Percentiles rank a stretch among this genome's conserved stretches.
These are phyloP conservation scores for Heliangelus exortis DNA, from an alignment of 2,797 vertebrate species.

Conservation along the genomic window DNA sequence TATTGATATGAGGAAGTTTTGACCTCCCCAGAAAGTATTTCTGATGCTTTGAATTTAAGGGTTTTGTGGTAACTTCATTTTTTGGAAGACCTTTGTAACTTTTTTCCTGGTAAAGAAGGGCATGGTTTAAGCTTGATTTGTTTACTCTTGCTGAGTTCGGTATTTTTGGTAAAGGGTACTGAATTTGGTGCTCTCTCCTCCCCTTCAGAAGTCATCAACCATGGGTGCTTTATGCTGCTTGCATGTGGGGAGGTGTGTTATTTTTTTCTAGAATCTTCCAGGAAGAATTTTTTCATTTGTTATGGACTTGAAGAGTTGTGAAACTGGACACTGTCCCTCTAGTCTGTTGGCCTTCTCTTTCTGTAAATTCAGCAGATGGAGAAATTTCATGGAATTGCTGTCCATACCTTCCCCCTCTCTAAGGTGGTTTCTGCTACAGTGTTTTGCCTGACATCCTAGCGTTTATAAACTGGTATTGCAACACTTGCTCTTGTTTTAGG, in stretches of 20 bases:
- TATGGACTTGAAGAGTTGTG: neutral
- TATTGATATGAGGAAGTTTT: neutral
- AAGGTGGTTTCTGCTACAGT: rapidly evolving
- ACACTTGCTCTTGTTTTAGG: neutral
- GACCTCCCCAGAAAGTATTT: neutral
- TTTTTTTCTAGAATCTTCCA: neutral
- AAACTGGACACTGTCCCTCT: neutral
- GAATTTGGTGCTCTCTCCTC: neutral
- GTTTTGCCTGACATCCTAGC: neutral
- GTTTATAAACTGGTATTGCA: neutral
- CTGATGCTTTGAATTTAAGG: neutral
- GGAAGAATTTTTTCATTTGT: neutral
- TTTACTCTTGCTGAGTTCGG: neutral
- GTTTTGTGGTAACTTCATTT: neutral
- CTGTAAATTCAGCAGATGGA: neutral
- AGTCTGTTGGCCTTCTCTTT: neutral
- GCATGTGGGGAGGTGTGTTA: neutral
- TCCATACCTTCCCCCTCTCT: too few relatives aligned
- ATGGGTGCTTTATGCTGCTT: neutral
- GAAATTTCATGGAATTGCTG: neutral
- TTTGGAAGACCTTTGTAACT: neutral
- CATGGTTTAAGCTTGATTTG: neutral
- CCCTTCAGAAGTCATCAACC: neutral
- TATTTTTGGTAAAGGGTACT: neutral
- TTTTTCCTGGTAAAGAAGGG: neutral